These are phyloP conservation scores for Papilio gigon DNA, from an alignment of 2,888 invertebrate species.

Conservation along the genomic window DNA sequence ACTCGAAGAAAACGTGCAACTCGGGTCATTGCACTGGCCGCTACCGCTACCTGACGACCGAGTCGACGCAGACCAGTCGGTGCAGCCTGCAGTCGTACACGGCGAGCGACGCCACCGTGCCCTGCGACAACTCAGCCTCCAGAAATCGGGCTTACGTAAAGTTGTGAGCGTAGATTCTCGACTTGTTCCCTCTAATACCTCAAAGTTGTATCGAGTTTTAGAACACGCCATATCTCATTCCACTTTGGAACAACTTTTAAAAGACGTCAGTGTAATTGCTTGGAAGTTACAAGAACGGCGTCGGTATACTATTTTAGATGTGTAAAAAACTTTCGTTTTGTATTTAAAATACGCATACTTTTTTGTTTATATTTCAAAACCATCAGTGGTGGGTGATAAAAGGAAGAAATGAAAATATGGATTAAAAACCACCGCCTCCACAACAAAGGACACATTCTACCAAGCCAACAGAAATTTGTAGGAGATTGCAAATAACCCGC, in stretches of 20 bases:
- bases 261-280: conserved; percentile 32
- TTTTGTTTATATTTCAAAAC: background rate
- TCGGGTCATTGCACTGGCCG: conserved; percentile 72
- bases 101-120: conserved; percentile 87
- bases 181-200: conserved; percentile 17
- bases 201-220: conserved; percentile 22
- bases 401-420: background rate
- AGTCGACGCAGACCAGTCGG: conserved; percentile 87
- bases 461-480: conserved; percentile 60
- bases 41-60: conserved; percentile 85
- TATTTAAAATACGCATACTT: background rate
- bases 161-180: conserved; percentile 6
- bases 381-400: background rate
- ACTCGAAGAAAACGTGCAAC: conserved; percentile 72
- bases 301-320: background rate
- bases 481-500: conserved; percentile 54
- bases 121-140: conserved; percentile 87
- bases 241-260: conserved; percentile 27
- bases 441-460: conserved; percentile 58
- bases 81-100: conserved; percentile 92
- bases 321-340: background rate
- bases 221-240: conserved; percentile 32
- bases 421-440: conserved; percentile 52
- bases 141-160: conserved; percentile 65
- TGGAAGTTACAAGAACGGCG: conserved; percentile 15